phyloP scores from a whole-genome alignment of 2,888 invertebrate genomes.

The Dicroscelio sp. region DNA sequence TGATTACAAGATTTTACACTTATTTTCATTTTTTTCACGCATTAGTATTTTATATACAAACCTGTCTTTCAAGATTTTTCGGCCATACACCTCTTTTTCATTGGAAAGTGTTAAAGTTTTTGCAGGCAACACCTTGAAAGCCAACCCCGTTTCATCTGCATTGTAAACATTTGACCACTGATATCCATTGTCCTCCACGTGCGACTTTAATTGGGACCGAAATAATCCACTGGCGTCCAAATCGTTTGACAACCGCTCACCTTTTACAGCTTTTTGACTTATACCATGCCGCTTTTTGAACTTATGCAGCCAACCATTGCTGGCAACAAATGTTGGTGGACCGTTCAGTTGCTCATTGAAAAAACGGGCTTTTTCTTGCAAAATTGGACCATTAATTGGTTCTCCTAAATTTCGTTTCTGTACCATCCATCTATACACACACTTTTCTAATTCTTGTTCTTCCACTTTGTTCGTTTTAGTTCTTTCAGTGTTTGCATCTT shows the following conservation, averaged over 20 bases:
- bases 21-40: too few relatives aligned
- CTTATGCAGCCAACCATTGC: constrained; percentile 42
- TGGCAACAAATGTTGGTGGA: neutral
- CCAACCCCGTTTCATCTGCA: constrained; percentile 43
- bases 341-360: constrained; percentile 28
- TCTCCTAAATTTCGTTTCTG: constrained; percentile 48
- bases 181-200: neutral
- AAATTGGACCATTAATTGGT: constrained; percentile 27
- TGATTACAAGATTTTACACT: too few relatives aligned
- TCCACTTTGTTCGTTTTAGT: neutral
- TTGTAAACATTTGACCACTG: constrained; percentile 20
- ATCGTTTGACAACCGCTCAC: constrained; percentile 36
- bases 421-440: constrained; percentile 28
- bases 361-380: constrained; percentile 53
- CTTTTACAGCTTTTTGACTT: neutral
- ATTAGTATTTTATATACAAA: neutral
- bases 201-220: neutral
- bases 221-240: constrained; percentile 23
- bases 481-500: neutral
- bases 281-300: constrained; percentile 37
- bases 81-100: constrained; percentile 26
- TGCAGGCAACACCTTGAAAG: constrained; percentile 8
- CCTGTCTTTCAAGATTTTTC: constrained; percentile 37
- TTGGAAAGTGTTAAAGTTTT: constrained; percentile 25
- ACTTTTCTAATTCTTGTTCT: neutral